phyloP scores from a whole-genome alignment of 2,888 invertebrate genomes.

The Lepidocyrtinus sp. region DNA sequence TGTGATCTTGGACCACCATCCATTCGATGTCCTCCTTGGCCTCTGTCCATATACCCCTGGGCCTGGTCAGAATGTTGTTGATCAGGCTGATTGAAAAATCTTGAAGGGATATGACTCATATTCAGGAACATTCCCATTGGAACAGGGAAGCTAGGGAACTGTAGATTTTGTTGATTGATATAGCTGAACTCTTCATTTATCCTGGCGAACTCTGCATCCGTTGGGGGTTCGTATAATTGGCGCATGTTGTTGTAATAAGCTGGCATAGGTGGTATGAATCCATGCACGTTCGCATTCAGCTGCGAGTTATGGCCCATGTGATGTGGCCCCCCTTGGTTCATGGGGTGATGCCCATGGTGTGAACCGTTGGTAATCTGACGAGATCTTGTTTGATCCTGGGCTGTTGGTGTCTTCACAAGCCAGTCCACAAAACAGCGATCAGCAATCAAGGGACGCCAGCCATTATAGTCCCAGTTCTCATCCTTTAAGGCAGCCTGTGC shows the following conservation, averaged over 20 bases:
- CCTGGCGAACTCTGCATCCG: constrained; percentile 46
- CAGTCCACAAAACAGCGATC: constrained; percentile 97
- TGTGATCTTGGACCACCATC: constrained; percentile 25
- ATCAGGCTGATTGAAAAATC: constrained; percentile 81
- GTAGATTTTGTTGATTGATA: constrained; percentile 61
- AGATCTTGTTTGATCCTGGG: constrained; percentile 95
- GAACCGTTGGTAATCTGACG: constrained; percentile 96
- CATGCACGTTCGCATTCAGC: constrained; percentile 77
- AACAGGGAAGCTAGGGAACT: constrained; percentile 80
- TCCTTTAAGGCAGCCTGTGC: constrained; percentile 97
- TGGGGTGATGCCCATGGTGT: constrained; percentile 72
- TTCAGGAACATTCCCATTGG: constrained; percentile 96
- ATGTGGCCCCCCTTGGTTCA: constrained; percentile 27
- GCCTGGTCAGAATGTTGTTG: constrained; percentile 8
- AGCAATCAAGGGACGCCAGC: constrained; percentile 98
- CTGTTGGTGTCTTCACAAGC: constrained; percentile 97
- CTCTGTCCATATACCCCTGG: constrained; percentile 25
- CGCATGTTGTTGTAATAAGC: constrained; percentile 67
- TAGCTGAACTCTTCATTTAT: constrained; percentile 63
- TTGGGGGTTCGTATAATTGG: constrained; percentile 43
- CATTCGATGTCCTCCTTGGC: constrained; percentile 23
- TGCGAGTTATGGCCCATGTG: constrained; percentile 30
- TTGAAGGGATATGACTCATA: constrained; percentile 84
- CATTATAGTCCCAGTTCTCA: constrained; percentile 99
- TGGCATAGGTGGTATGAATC: constrained; percentile 62